These are phyloP conservation scores for Mercenaria mercenaria DNA, from an alignment of 1,140 invertebrate genomes.

Conservation along the genomic window DNA sequence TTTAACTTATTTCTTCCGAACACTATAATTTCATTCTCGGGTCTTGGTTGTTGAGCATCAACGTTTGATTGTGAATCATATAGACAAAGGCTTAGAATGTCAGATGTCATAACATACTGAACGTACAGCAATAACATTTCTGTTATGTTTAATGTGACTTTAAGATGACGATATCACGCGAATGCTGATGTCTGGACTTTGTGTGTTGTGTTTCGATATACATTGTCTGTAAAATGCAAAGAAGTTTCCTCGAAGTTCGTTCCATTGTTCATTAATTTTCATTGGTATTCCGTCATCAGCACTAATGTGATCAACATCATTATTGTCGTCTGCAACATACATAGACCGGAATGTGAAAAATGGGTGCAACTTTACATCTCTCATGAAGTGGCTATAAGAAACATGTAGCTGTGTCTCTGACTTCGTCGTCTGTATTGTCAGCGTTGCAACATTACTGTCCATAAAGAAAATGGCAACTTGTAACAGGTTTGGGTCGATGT, in stretches of 20 bases:
- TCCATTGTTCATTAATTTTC: slow-evolving; percentile 65
- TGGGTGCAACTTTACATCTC: slow-evolving; percentile 46
- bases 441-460: slow-evolving; percentile 61
- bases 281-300: slow-evolving; percentile 65
- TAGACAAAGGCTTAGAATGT: no score
- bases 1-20: no score
- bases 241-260: slow-evolving; percentile 59
- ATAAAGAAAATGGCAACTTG: slow-evolving; percentile 66
- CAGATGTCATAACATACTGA: no score
- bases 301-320: slow-evolving; percentile 74
- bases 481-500: slow-evolving; percentile 62
- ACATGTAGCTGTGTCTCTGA: slow-evolving; percentile 67
- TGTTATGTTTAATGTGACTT: no score
- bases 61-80: no score
- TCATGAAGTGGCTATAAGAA: slow-evolving; percentile 38
- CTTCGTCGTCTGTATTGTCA: slow-evolving; percentile 60
- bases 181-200: slow-evolving; percentile 75
- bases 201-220: slow-evolving; percentile 77
- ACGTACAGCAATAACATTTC: no score
- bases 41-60: no score
- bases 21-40: no score
- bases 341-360: slow-evolving; percentile 78
- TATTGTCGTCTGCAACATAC: slow-evolving; percentile 75
- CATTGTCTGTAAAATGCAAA: slow-evolving; percentile 77
- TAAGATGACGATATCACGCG: neutral